Base-by-base conservation (phyloP, 2,113 vertebrate genomes). In the Choloepus hoffmanni region DNA sequence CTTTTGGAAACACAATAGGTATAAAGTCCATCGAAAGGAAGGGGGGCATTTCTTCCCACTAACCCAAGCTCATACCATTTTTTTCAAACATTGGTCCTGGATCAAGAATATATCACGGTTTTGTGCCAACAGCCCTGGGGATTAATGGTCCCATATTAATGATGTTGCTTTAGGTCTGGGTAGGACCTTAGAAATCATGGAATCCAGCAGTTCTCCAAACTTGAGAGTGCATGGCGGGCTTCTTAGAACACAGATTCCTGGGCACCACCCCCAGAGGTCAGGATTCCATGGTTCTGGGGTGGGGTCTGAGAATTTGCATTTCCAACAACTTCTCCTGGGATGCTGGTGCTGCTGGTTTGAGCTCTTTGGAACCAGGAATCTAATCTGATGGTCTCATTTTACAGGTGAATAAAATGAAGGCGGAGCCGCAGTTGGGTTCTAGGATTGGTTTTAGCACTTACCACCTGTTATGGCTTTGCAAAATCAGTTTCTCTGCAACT, bases 101-200 rank as follows among this genome's bases (percentile, higher is more conserved):
- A 70, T 65, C 40, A 88, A 72, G 67, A n/a, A 76, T 10, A 40
- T 10, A 70, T 1, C 6, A 33, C 48, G n/a, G 7, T 70, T 93
- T 90, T 95, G 68, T 65, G 53, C 18, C 48, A 95, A 83, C n/a
- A 77, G 45, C 24, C 77, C 62, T 93, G 36, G 36, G 68, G 76
- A 70, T 65, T 7, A 65, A 11, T 58, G 21, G 8, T 65, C 45
- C 40, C 10, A n/a, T 58, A 65, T 43, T 23, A 68, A 58, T 40
- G 15, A 40, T 43, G 48, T 74, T 26, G 9, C 77, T 62, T 83
- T 62, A 91, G 50, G 58, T 86, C 48, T 90, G 67, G 26, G 30
- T 43, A 48, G 45, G 63, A 40, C 18, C 67, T 83, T 87, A 93
- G 82, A 55, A 48, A 72, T 90, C 60, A 45, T 55, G 86, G 36